Evolutionary conservation across 2,797 vertebrate species (phyloP), one percentile per base, ranked within the genome.

Genomic region (Oreochromis grahami): DNA sequence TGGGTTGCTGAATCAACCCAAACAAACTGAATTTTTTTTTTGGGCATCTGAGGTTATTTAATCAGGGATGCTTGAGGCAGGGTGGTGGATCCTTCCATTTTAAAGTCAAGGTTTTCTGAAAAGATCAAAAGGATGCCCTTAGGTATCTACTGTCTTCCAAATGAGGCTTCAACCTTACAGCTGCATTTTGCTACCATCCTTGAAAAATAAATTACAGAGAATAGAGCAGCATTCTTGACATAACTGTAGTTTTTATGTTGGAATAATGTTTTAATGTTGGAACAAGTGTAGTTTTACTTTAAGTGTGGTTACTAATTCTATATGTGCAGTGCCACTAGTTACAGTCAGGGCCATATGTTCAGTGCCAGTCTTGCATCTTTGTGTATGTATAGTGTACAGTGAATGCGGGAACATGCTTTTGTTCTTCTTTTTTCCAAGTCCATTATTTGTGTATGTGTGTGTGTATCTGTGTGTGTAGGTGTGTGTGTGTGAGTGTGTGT

Each of bases 71-170:
- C 86, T 87, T 0, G n/a, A 79, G 65, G 87, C 77, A 36, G 74
- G 80, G 50, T 78, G 55, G 36, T 84, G 77, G 60, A 90, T 78
- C 53, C 24, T 19, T 60, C 15, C 58, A 84, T 87, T 88, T 85
- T 81, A 60, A 86, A 86, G 74, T 50, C 50, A 82, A 45, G 24
- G 80, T 85, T 87, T 70, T 87, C 72, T 82, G 36, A 58, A 86
- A 84, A 78, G 70, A 87, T 91, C 84, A 93, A 89, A 87, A 79
- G 41, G 60, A 84, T 76, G 86, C 79, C 84, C 77, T 1, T 4
- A 68, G 80, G 77, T 77, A 78, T 79, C 13, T 43, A 32, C 78
- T 86, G 76, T 56, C 79, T 78, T 84, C 38, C 52, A 55, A 88
- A 88, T 74, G 58, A 86, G 41, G 70, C 76, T 58, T 86, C 56